These are phyloP conservation scores for Watsonalla binaria DNA, from an alignment of 2,888 invertebrate species.

Conservation along the genomic window DNA sequence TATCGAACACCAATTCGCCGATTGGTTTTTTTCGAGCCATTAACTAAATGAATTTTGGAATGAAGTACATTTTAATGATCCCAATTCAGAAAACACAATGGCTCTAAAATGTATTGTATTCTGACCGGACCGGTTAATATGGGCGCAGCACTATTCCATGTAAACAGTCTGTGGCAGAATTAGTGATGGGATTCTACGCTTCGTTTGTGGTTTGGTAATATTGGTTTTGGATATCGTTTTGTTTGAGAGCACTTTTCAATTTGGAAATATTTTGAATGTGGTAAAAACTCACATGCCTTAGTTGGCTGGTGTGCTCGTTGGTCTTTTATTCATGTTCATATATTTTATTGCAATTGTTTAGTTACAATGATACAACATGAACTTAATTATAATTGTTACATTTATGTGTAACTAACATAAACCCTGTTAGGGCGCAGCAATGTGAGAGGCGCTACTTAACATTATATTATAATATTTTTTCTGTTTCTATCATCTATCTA, in stretches of 20 bases:
- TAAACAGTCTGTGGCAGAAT: conserved; percentile 1
- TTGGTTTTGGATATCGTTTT: not conserved
- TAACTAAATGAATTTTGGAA: not conserved
- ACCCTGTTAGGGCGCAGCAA: no score
- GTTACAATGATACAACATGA: no score
- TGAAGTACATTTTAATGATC: not conserved
- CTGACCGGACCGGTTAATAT: not conserved
- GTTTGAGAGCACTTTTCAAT: not conserved
- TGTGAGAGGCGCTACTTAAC: no score
- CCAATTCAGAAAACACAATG: not conserved
- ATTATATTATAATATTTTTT: no score
- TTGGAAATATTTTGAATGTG: not conserved
- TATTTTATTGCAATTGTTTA: no score
- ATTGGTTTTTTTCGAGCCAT: not conserved
- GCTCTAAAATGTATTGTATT: conserved; percentile 1
- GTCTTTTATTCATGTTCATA: no score
- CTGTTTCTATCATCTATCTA: no score
- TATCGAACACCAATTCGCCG: not conserved
- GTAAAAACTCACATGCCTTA: no score
- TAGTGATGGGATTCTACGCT: not conserved
- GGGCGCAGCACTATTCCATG: not conserved
- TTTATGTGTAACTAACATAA: no score
- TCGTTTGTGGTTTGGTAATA: not conserved
- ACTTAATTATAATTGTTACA: no score
- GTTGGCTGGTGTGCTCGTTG: no score